Percentiles rank a stretch among this genome's conserved stretches.
Conservation (phyloP, 1,140 invertebrate genomes). For the Neodiprion lecontei region DNA sequence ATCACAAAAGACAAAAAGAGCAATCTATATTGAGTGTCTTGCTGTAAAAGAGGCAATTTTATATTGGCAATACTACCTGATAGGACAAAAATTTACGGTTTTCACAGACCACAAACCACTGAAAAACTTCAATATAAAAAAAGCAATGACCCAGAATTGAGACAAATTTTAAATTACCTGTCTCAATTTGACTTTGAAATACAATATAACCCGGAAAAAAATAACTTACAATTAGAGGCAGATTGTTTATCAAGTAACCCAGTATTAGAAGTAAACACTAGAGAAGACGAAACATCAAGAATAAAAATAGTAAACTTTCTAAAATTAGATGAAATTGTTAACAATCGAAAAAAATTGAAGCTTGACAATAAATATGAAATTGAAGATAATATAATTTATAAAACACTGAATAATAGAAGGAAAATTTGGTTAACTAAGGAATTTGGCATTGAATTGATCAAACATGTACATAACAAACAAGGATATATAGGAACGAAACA, state of each 20-base stretch:
- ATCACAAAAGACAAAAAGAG: neutral
- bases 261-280: constrained; percentile 10
- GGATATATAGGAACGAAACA: constrained; percentile 29
- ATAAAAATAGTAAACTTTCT: neutral
- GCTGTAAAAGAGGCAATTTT: neutral
- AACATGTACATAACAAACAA: constrained; percentile 20
- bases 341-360: neutral
- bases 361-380: neutral
- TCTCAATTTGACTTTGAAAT: neutral
- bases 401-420: constrained; percentile 30
- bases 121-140: constrained; percentile 25
- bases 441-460: constrained; percentile 22
- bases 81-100: constrained; percentile 24
- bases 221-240: constrained; percentile 22
- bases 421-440: constrained; percentile 33
- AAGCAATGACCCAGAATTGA: neutral
- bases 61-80: neutral
- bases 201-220: constrained; percentile 24
- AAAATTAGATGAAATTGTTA: neutral
- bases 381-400: constrained; percentile 23
- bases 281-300: neutral
- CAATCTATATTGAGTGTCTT: neutral
- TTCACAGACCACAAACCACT: constrained; percentile 30
- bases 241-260: constrained; percentile 28
- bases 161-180: neutral